These are phyloP conservation scores for Hyaena hyaena DNA, from an alignment of 2,113 vertebrate species.

Conservation along the genomic window DNA sequence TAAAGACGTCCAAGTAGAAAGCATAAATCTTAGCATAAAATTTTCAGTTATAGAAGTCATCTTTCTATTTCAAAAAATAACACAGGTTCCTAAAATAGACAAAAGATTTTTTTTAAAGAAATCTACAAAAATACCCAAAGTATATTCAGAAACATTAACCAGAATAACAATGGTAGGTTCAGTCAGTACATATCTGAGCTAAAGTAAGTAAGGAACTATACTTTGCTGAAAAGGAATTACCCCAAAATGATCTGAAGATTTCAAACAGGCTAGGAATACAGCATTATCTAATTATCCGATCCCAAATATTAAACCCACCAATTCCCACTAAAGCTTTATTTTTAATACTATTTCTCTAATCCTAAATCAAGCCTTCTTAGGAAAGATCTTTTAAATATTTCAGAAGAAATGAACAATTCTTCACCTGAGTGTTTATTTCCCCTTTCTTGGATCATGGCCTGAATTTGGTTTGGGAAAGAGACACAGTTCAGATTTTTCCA, in stretches of 20 bases:
- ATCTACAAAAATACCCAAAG: neutral
- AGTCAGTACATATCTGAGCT: neutral
- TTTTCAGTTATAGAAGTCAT: neutral
- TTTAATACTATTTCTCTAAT: conserved; percentile 30
- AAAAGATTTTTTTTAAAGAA: neutral
- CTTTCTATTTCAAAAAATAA: neutral
- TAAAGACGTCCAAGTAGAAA: conserved; percentile 4
- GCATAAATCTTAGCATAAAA: neutral
- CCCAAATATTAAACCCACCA: neutral
- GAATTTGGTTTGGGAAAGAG: conserved; percentile 69
- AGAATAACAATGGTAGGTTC: neutral
- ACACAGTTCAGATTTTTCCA: conserved; percentile 75
- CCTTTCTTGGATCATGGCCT: conserved; percentile 36
- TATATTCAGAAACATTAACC: neutral
- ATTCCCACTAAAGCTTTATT: neutral
- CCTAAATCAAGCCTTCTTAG: conserved; percentile 28
- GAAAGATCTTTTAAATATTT: conserved; percentile 43
- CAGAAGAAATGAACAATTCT: conserved; percentile 68
- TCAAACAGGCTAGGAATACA: neutral
- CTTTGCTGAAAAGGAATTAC: neutral
- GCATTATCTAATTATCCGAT: neutral
- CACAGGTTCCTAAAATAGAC: neutral
- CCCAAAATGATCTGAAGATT: neutral
- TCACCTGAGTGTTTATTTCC: conserved; percentile 69
- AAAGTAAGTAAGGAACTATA: neutral